phyloP scores from a whole-genome alignment of 2,888 invertebrate species.

The Neria commutata region DNA sequence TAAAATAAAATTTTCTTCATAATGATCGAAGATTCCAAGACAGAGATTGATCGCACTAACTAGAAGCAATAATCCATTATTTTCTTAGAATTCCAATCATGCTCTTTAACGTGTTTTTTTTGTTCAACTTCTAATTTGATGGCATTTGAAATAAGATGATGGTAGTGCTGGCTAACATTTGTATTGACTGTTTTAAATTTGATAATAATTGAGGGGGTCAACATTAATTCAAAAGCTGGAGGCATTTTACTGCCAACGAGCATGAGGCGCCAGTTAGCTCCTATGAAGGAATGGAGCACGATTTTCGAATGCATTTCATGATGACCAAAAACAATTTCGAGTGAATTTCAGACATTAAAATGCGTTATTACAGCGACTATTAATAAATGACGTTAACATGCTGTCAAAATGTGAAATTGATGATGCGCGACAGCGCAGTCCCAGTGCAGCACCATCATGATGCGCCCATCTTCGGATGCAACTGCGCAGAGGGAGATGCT shows the following conservation, averaged over 20 bases:
- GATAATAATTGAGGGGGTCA: no score
- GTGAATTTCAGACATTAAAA: slow-evolving; percentile 29
- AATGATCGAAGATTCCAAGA: no score
- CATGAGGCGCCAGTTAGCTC: slow-evolving; percentile 8
- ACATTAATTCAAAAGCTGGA: not conserved
- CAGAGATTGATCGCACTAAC: no score
- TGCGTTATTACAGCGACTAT: slow-evolving; percentile 48
- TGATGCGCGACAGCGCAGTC: slow-evolving; percentile 41
- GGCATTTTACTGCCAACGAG: not conserved
- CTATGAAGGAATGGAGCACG: not conserved
- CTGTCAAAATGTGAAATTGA: slow-evolving; percentile 51
- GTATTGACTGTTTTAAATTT: no score
- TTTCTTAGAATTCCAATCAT: no score
- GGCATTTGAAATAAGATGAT: no score
- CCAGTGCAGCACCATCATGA: slow-evolving; percentile 36
- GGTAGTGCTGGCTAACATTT: no score
- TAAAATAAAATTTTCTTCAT: no score
- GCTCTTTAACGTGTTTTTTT: no score
- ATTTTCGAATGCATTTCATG: slow-evolving; percentile 35
- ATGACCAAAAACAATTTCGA: slow-evolving; percentile 24
- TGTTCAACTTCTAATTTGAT: no score
- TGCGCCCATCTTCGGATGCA: slow-evolving; percentile 21
- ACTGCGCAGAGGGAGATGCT: not conserved
- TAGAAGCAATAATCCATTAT: no score
- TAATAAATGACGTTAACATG: slow-evolving; percentile 56